Evolutionary conservation across 2,888 invertebrate genomes (phyloP).

Genomic region (Sphinx pinastri): DNA sequence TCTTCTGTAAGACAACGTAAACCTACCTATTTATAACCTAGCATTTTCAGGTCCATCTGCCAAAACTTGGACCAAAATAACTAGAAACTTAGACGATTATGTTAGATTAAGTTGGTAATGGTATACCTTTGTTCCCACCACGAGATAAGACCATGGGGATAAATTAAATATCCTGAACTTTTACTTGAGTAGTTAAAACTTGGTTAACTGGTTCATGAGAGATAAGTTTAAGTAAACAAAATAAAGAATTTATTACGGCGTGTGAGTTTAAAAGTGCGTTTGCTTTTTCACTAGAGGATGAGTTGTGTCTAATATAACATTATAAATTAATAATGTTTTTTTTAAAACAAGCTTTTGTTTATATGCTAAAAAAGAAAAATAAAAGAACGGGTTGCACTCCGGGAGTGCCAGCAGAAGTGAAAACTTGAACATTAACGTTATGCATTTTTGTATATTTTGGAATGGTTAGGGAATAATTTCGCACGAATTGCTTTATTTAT

Average conservation of each 20-base stretch:
- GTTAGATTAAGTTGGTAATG: constrained; percentile 13
- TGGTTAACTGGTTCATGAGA: constrained; percentile 13
- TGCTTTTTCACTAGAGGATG: background rate
- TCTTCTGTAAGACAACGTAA: too few relatives aligned
- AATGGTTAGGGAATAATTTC: too few relatives aligned
- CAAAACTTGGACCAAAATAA: background rate
- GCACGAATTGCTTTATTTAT: too few relatives aligned
- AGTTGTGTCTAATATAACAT: background rate
- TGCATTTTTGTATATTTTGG: too few relatives aligned
- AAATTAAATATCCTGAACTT: constrained; percentile 20
- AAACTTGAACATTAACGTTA: too few relatives aligned
- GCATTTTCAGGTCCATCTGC: background rate
- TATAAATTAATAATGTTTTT: too few relatives aligned
- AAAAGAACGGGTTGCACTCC: too few relatives aligned
- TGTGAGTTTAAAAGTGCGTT: background rate
- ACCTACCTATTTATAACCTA: too few relatives aligned
- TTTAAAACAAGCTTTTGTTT: too few relatives aligned
- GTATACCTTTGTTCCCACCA: constrained; percentile 13
- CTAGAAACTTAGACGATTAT: background rate
- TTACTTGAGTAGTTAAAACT: constrained; percentile 20
- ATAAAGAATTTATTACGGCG: background rate
- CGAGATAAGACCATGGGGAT: constrained; percentile 10
- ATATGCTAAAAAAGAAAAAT: too few relatives aligned
- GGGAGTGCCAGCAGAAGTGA: too few relatives aligned
- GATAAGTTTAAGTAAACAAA: constrained; percentile 4